Percentiles rank a stretch among this genome's conserved stretches.
phyloP scores from a whole-genome alignment of 2,797 vertebrate genomes.

The Eulemur coronatus region DNA sequence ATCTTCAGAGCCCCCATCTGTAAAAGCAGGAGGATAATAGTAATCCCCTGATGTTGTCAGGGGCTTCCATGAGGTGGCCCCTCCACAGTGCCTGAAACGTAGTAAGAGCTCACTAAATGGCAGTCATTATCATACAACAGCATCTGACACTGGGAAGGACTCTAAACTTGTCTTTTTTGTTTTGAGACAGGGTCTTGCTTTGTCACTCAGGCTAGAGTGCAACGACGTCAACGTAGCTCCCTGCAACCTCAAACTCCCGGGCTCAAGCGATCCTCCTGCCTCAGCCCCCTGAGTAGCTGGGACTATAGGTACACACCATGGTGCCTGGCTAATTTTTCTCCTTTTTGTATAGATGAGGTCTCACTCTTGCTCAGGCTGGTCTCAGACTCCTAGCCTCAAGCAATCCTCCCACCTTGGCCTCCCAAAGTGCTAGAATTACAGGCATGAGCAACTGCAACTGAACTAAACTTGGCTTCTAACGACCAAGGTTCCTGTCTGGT shows the following conservation, averaged over 20 bases:
- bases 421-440: background rate
- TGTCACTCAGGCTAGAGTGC: background rate
- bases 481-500: background rate
- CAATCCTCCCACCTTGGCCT: background rate
- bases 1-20: background rate
- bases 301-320: background rate
- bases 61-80: background rate
- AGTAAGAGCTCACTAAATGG: background rate
- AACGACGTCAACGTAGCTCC: background rate
- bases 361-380: background rate
- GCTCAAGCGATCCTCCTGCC: background rate
- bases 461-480: background rate
- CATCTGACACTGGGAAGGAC: background rate
- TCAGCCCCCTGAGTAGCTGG: background rate
- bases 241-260: background rate
- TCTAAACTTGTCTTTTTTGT: background rate
- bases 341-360: background rate
- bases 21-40: background rate
- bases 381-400: background rate
- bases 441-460: background rate
- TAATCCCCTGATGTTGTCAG: background rate
- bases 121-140: too few species aligned
- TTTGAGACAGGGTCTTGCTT: background rate
- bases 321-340: background rate
- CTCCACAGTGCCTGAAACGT: background rate